Conservation (phyloP, 2,797 vertebrate species). For the Pangasius krempfi region DNA sequence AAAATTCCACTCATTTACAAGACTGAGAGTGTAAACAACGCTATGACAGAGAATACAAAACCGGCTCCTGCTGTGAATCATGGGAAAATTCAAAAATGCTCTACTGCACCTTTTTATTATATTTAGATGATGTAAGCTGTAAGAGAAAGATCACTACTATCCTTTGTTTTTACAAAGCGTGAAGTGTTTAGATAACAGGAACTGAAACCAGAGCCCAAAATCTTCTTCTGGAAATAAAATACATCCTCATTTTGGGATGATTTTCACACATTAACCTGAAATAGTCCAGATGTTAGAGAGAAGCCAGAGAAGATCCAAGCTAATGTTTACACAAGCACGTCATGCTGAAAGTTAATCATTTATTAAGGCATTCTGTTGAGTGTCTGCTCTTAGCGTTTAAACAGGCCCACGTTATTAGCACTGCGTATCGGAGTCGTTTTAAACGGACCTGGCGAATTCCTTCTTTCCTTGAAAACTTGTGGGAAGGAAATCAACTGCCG, state of each 20-base stretch:
- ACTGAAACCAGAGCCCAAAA: not conserved
- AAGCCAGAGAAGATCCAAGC: conserved; percentile 42
- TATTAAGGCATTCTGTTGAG: conserved; percentile 45
- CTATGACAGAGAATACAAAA: not conserved
- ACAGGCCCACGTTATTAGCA: conserved; percentile 30
- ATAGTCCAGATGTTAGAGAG: conserved; percentile 49
- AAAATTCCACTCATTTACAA: not conserved
- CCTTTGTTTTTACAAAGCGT: conserved; percentile 6
- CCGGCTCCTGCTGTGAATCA: not conserved
- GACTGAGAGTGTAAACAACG: not conserved
- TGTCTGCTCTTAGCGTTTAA: conserved; percentile 42
- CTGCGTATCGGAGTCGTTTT: conserved; percentile 38
- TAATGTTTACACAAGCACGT: conserved; percentile 48
- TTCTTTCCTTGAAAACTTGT: conserved; percentile 21
- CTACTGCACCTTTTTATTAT: not conserved
- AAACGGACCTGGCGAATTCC: conserved; percentile 34
- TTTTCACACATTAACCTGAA: conserved; percentile 35
- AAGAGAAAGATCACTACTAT: not conserved
- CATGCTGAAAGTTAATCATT: conserved; percentile 48
- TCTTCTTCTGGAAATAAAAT: not conserved
- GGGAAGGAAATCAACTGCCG: conserved; percentile 38
- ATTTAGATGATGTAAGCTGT: not conserved
- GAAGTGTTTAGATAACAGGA: conserved; percentile 29
- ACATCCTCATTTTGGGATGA: not conserved
- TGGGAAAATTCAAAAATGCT: not conserved